Conservation (phyloP, 2,797 vertebrate species). For the Megaceryle alcyon region DNA sequence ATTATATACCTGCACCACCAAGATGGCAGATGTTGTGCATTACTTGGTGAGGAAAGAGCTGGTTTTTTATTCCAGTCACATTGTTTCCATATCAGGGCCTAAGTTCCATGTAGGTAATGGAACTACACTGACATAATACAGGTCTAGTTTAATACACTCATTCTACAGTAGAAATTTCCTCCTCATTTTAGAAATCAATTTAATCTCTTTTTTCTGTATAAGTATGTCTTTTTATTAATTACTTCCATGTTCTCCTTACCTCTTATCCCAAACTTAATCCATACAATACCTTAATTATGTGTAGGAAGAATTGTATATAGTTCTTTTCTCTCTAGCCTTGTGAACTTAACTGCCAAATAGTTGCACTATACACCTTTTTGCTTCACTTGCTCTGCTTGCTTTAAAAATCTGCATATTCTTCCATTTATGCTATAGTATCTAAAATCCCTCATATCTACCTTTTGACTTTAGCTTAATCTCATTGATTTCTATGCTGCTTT, state of each 20-base stretch:
- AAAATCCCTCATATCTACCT: background rate
- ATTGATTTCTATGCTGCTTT: conserved; percentile 18
- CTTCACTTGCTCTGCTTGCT: background rate
- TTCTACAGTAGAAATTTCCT: background rate
- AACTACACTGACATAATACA: background rate
- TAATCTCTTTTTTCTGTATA: background rate
- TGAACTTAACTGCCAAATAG: background rate
- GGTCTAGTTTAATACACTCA: background rate
- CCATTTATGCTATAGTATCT: background rate
- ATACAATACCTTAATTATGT: background rate
- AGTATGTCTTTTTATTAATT: background rate
- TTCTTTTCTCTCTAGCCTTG: background rate
- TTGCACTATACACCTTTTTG: background rate
- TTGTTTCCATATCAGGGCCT: background rate
- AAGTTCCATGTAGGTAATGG: background rate
- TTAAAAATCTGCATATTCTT: conserved; percentile 14
- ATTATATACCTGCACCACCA: background rate
- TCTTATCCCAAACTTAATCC: background rate
- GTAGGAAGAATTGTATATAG: background rate
- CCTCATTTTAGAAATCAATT: background rate
- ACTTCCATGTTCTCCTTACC: background rate
- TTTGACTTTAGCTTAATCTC: conserved; percentile 64
- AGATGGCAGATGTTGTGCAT: background rate
- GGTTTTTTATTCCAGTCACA: background rate
- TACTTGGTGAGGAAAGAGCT: background rate